Evolutionary conservation across 2,888 invertebrate species (phyloP).

Genomic region (Aplocera efformata): DNA sequence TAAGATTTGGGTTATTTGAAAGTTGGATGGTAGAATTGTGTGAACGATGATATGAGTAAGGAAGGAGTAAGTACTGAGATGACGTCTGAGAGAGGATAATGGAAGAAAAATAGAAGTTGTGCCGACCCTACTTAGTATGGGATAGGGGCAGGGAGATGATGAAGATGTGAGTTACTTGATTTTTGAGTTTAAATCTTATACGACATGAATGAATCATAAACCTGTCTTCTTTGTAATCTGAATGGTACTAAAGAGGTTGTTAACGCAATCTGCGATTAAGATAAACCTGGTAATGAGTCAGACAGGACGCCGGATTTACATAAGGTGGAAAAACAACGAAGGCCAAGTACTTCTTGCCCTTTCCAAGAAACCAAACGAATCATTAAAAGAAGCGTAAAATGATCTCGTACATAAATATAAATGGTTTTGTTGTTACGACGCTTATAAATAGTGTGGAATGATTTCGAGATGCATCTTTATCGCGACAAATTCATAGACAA

Average conservation of each 20-base stretch:
- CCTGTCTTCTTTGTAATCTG: slow-evolving; percentile 16
- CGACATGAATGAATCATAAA: slow-evolving; percentile 23
- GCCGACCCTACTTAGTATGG: no score
- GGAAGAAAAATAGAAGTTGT: no score
- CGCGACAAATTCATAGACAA: slow-evolving; percentile 9
- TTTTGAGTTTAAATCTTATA: slow-evolving; percentile 3
- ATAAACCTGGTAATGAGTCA: slow-evolving; percentile 53
- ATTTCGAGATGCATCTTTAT: slow-evolving; percentile 4
- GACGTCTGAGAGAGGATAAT: no score
- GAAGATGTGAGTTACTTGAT: no score
- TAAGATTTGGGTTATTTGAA: no score
- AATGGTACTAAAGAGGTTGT: slow-evolving; percentile 28
- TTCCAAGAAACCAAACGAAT: slow-evolving; percentile 41
- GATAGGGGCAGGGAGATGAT: no score
- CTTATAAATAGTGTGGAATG: slow-evolving; percentile 10
- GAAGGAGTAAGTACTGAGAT: no score
- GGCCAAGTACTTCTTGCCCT: slow-evolving; percentile 33
- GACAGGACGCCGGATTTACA: slow-evolving; percentile 46
- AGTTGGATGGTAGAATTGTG: no score
- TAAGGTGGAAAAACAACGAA: slow-evolving; percentile 46
- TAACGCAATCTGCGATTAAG: slow-evolving; percentile 40
- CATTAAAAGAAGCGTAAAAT: slow-evolving; percentile 35
- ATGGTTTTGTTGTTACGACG: slow-evolving; percentile 17
- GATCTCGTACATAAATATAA: slow-evolving; percentile 23
- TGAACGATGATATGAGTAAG: no score